Base-by-base conservation (phyloP, 2,797 vertebrate species). In the Manis pentadactyla region DNA sequence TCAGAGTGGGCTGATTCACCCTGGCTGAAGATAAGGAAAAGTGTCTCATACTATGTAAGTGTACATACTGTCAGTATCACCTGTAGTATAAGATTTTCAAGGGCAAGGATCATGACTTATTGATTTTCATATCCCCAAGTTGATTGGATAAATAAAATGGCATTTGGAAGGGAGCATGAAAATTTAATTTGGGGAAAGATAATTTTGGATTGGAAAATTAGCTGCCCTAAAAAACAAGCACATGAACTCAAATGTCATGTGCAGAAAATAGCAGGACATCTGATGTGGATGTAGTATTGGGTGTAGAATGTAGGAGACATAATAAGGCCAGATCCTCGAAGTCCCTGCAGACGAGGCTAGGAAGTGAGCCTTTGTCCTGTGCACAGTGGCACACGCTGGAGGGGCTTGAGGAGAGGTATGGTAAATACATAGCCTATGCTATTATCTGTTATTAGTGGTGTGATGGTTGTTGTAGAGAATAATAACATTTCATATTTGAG, bases 151-250 rank as follows among this genome's bases (percentile, higher is more conserved):
- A 73, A 46, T 92, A 77, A 89, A 89, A 92, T 31, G 9, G 46
- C 49, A 85, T 88, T 84, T 79, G 25, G 10, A 92, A 34, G 57
- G 7, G 19, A 68, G 57, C 21, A 29, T 86, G 39, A 61, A 92
- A 85, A 21, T 75, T 68, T 75, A 68, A 61, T 92, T 85, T 81
- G 61, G 74, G 73, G 37, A 19, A 92, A 86, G 34, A 2, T 82
- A 77, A 69, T 64, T 87, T 86, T 15, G 27, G 57, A 23, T 2
- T 90, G 61, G 95, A 95, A 94, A 86, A 49, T 63, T 42, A 71
- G 49, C 14, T 89, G 23, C 23, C 31, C 53, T 63, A 82, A 95
- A 63, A 29, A 89, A 42, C 4, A 87, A 39, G 17, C 34, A 63
- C 5, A 71, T 21, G 87, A 85, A 84, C 12, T 39, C 9, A 37